Percentiles rank a stretch among this genome's conserved stretches.
These are phyloP conservation scores for Heterodera carotae DNA, from an alignment of 1,140 invertebrate species.

Conservation along the genomic window DNA sequence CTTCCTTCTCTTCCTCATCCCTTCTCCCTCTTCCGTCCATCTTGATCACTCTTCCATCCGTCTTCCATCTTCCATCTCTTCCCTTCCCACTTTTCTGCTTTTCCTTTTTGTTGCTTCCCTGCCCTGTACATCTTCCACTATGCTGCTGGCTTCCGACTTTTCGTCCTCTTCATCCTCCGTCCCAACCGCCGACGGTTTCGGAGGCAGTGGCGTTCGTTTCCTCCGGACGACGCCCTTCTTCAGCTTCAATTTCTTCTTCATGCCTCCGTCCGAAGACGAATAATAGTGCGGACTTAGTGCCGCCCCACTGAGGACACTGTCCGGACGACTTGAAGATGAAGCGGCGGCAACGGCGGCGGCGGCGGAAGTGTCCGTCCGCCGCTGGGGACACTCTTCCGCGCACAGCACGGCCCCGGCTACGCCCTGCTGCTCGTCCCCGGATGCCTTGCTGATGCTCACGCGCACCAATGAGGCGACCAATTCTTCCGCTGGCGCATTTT, in stretches of 20 bases:
- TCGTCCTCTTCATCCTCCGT: constrained; percentile 19
- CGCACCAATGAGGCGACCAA: not conserved
- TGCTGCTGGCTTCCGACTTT: constrained; percentile 2
- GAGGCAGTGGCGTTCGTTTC: constrained; percentile 9
- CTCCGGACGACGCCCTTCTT: constrained; percentile 8
- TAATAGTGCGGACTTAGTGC: not conserved
- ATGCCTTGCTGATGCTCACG: not conserved
- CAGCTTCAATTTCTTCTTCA: constrained; percentile 27
- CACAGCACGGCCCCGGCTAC: not conserved
- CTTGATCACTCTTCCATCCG: constrained; percentile 70
- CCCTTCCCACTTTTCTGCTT: not conserved
- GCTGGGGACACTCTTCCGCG: not conserved
- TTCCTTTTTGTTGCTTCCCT: constrained; percentile 73
- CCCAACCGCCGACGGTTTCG: not conserved
- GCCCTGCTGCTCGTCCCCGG: not conserved
- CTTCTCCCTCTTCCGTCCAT: constrained; percentile 77
- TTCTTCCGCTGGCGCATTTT: not conserved
- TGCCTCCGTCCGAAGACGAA: constrained; percentile 16
- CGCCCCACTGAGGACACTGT: not conserved
- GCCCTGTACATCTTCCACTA: constrained; percentile 42
- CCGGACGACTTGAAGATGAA: not conserved
- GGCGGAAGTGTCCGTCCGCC: not conserved
- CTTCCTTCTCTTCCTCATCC: constrained; percentile 30
- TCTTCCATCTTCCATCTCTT: not conserved
- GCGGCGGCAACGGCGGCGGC: not conserved